Evolutionary conservation across 2,888 invertebrate genomes (phyloP), one percentile per base, ranked within the genome.

Genomic region (Acanthococcus lagerstroemiae): DNA sequence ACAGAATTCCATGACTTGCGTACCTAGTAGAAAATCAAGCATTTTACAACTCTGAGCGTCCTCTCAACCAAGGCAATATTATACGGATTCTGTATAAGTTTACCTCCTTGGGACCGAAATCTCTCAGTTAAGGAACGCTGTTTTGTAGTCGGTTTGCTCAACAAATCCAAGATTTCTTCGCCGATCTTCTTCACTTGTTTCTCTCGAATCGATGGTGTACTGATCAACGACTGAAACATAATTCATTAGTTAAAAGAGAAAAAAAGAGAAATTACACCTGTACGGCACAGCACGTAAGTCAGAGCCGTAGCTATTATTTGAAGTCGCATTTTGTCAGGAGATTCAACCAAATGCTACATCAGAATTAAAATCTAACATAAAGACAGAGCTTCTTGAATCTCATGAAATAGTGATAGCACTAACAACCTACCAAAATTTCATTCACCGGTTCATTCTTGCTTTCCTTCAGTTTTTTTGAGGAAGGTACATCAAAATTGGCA

Each of bases 121-220:
- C 93, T 85, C 77, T 96, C 95, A 1, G 94, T 92, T n/a, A 96
- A 78, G 1, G 91, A 93, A 72, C 89, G 84, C 77, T 97, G 95
- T 76, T 96, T 96, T 1, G 95, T 95, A 0, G 95, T 95, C 7
- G 95, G 95, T 76, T 93, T 93, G 72, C 93, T 95, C 1, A 97
- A 78, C 17, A 97, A 78, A 73, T 93, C 93, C 72, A 94, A 80
- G 66, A 97, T 96, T 78, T 97, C 96, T 76, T 96, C 95, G 0
- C 94, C 94, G 0, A 95, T 85, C 77, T 94, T 87, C 76, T 95
- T 95, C 69, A 87, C 94, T 74, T 95, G 95, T 73, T 93, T 93
- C 75, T 97, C 96, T 73, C 94, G 84, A 17, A 94, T 92, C 0
- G 95, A 94, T 0, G 95, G 93, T 84, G 90, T 87, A n/a, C 90